Base-by-base conservation (phyloP, 2,888 invertebrate species). In the Coecobrya sp. region DNA sequence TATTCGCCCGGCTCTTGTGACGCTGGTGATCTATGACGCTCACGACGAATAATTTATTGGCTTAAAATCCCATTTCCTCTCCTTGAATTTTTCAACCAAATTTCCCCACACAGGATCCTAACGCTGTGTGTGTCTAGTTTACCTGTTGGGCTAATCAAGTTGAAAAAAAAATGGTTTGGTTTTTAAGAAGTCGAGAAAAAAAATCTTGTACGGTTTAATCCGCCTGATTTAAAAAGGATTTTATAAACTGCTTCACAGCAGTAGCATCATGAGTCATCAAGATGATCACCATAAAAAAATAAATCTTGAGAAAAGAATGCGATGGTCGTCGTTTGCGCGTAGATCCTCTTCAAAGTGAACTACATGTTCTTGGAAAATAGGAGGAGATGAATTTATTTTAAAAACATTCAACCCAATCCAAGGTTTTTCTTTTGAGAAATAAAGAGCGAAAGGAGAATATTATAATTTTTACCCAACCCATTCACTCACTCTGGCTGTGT, bases 61-160 rank as follows among this genome's bases (percentile, higher is more conserved):
- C 3, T 68, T 30, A 30, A 68, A 68, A 68, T 68, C 7, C 68
- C 68, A 68, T 68, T 68, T 68, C 68, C 68, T 36, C 36, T 68
- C 68, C 68, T 68, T 68, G 68, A 68, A n/a, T 30, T 68, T 68
- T n/a, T 19, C 8, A 22, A 25, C 16, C n/a, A 68, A 68, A 30
- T 30, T 68, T n/a, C 36, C 68, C 68, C n/a, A n/a, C n/a, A 68
- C 3, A 25, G 10, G 27, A 62, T 62, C 22, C n/a, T 62, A 25
- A 25, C 10, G 25, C 0, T 25, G 62, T n/a, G 16, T n/a, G n/a
- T 1, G 3, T 8, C 62, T 62, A 62, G n/a, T n/a, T 62, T 62
- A 59, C 22, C n/a, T n/a, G n/a, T n/a, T n/a, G 59, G 19, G n/a
- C 22, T 22, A n/a, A 62, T 62, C 16, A 62, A 62, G 59, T 62